Conservation (phyloP, 2,797 vertebrate species). For the Denticeps clupeoides region DNA sequence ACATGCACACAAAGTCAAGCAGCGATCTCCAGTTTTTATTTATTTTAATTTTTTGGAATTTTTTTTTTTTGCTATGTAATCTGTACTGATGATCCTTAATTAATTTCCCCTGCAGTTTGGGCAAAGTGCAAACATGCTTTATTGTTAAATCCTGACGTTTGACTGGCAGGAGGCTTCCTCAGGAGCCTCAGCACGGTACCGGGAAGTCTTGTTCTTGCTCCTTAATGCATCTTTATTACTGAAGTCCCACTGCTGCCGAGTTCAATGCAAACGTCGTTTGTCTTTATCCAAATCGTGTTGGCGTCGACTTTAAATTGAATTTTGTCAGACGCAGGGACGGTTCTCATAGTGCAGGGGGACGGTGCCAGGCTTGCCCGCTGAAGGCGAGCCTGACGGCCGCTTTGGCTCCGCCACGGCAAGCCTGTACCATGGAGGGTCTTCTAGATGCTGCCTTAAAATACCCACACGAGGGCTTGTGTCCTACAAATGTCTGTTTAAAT, state of each 20-base stretch:
- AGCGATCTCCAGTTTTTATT: too few relatives aligned
- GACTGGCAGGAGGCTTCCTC: constrained; percentile 35
- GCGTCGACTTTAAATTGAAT: constrained; percentile 38
- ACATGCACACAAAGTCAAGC: too few relatives aligned
- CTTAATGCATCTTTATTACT: constrained; percentile 63
- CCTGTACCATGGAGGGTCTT: constrained; percentile 32
- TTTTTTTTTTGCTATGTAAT: too few relatives aligned
- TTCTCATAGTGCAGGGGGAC: constrained; percentile 43
- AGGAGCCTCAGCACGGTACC: too few relatives aligned
- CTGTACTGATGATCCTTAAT: too few relatives aligned
- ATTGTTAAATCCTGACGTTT: constrained; percentile 24
- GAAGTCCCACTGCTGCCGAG: constrained; percentile 47
- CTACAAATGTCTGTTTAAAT: constrained; percentile 20
- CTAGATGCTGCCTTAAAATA: constrained; percentile 29
- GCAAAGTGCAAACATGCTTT: constrained; percentile 7
- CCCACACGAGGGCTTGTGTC: constrained; percentile 14
- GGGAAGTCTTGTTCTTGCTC: constrained; percentile 48
- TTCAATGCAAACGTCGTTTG: constrained; percentile 57
- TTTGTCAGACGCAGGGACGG: constrained; percentile 36
- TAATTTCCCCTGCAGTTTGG: too few relatives aligned
- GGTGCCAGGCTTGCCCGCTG: constrained; percentile 51
- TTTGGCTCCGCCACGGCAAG: constrained; percentile 46
- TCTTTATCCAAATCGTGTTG: constrained; percentile 60
- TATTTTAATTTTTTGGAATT: too few relatives aligned
- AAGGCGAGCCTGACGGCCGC: constrained; percentile 37